Evolutionary conservation across 2,113 vertebrate genomes (phyloP).

Genomic region (Plectropomus leopardus): DNA sequence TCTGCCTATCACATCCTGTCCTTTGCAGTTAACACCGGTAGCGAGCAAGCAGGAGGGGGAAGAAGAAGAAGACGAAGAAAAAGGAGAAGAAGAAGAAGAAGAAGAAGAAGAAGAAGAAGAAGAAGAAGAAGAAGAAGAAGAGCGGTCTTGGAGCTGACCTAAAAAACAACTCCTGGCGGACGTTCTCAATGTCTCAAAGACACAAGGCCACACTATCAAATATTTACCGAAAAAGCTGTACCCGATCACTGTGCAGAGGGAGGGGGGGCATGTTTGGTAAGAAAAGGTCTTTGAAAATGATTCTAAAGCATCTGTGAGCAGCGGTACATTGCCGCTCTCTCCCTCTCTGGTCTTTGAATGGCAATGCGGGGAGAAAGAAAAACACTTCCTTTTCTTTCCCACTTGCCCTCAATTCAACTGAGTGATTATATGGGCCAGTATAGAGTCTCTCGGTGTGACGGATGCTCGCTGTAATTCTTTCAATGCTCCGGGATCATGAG

Average conservation of each 20-base stretch:
- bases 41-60: constrained; percentile 17
- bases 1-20: constrained; percentile 63
- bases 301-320: constrained; percentile 70
- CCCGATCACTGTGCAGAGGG: constrained; percentile 49
- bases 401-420: constrained; percentile 79
- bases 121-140: constrained; percentile 27
- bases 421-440: constrained; percentile 78
- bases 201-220: constrained; percentile 70
- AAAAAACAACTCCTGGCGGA: constrained; percentile 76
- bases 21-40: constrained; percentile 44
- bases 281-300: constrained; percentile 69
- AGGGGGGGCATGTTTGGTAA: constrained; percentile 33
- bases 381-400: constrained; percentile 65
- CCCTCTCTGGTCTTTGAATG: constrained; percentile 47
- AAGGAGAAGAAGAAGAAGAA: constrained; percentile 25
- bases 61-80: constrained; percentile 19
- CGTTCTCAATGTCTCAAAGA: constrained; percentile 61
- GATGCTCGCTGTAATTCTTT: constrained; percentile 79
- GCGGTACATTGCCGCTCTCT: constrained; percentile 41
- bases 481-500: constrained; percentile 71
- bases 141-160: constrained; percentile 73
- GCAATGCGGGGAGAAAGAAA: constrained; percentile 46
- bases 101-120: constrained; percentile 22
- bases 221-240: constrained; percentile 77
- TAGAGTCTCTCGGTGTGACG: constrained; percentile 68